phyloP scores from a whole-genome alignment of 2,888 invertebrate species.

The Pristionchus maxplancki region DNA sequence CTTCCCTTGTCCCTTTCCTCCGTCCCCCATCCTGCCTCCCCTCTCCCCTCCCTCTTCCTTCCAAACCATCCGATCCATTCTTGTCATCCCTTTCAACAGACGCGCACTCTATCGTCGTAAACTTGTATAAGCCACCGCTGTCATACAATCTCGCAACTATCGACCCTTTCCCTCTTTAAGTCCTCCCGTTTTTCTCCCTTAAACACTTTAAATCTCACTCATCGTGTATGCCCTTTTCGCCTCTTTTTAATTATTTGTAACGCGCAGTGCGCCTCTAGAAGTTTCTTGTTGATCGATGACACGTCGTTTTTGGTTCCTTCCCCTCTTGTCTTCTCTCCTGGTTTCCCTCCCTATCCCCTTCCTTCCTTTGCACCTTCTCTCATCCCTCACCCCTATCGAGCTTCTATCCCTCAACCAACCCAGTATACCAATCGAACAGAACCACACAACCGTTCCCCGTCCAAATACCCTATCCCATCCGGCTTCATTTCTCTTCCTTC shows the following conservation, averaged over 20 bases:
- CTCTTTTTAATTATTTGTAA: not conserved
- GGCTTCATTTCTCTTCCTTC: not conserved
- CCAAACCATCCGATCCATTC: slow-evolving; percentile 6
- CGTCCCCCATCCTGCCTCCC: not conserved
- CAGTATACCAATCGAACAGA: slow-evolving; percentile 35
- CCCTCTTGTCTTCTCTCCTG: not conserved
- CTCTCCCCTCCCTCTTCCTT: not conserved
- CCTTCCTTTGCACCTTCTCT: not conserved
- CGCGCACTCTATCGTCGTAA: slow-evolving; percentile 33
- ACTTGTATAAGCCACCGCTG: slow-evolving; percentile 46
- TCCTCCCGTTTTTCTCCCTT: not conserved
- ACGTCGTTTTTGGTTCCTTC: slow-evolving; percentile 12
- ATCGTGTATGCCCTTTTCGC: slow-evolving; percentile 1
- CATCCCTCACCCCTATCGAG: not conserved
- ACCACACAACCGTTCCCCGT: slow-evolving; percentile 13
- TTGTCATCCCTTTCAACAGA: slow-evolving; percentile 19
- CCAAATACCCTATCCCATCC: slow-evolving; percentile 33
- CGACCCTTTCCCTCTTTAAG: not conserved
- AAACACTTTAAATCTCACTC: slow-evolving; percentile 1
- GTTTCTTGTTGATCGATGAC: slow-evolving; percentile 44
- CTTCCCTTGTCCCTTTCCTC: not conserved
- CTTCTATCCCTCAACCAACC: not conserved
- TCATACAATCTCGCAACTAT: slow-evolving; percentile 9
- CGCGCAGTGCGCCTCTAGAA: slow-evolving; percentile 48
- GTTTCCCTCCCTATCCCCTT: not conserved